Evolutionary conservation across 2,797 vertebrate species (phyloP).

Genomic region (Crotalus adamanteus): DNA sequence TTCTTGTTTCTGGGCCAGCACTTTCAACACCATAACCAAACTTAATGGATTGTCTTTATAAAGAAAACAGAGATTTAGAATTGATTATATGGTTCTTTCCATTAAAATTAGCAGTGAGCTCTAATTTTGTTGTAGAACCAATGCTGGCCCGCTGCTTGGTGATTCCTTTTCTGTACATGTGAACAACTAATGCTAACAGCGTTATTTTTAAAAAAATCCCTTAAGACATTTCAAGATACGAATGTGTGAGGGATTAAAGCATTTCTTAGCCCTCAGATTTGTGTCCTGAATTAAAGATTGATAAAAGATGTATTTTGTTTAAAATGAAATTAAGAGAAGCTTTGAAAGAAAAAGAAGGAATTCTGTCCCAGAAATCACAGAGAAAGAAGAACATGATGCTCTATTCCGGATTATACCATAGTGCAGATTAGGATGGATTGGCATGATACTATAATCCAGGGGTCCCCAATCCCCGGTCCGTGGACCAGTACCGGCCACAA

Average conservation of each 20-base stretch:
- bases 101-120: background rate
- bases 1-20: background rate
- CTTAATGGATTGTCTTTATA: background rate
- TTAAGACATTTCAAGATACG: background rate
- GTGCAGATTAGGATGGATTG: background rate
- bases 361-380: background rate
- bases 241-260: background rate
- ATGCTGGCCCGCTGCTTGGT: background rate
- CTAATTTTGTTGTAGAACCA: background rate
- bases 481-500: too few species aligned
- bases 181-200: background rate
- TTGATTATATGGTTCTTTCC: slow-evolving; percentile 2
- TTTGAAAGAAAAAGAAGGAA: background rate
- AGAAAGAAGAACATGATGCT: background rate
- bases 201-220: background rate
- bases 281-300: background rate
- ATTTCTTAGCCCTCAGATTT: background rate
- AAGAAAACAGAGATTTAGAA: background rate
- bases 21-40: background rate
- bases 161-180: background rate
- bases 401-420: background rate
- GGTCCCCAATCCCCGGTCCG: too few species aligned
- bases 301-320: background rate
- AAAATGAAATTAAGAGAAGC: background rate
- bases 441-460: too few species aligned